Base-by-base conservation (phyloP, 2,113 vertebrate species). In the Monopterus albus region DNA sequence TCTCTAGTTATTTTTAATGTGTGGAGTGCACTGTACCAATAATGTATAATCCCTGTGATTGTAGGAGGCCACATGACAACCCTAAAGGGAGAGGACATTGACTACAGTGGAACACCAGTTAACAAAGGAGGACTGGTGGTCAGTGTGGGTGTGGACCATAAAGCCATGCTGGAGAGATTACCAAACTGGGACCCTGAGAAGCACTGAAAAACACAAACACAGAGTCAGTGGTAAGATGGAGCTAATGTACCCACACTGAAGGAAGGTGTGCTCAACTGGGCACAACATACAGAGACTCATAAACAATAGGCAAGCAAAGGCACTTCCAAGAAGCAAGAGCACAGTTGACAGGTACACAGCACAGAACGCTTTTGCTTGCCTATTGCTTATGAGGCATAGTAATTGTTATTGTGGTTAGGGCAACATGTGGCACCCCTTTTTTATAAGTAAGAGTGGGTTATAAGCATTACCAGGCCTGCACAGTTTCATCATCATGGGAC, bases 61-160 rank as follows among this genome's bases (percentile, higher is more conserved):
- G 28, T 4, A 91, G 90, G 86, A n/a, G 98, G 98, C 25, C 93
- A 96, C 15, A 96, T 99, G 96, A 99, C 96, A 7, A 98, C 96
- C 0, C 87, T 99, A 33, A 92, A 88, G 58, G 98, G 98, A 38
- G 94, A 97, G 79, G 89, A 96, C 71, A 98, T 99, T 4, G 94
- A 93, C 88, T 98, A 97, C 75, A 94, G 93, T 2, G 95, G 94
- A 14, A 82, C 91, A 0, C 93, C 95, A 2, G 87, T 92, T 63
- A 96, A 96, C 71, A 92, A 94, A 59, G 96, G 91, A 2, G 97
- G 98, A 25, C 93, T 99, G 28, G 90, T 99, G 38, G 97, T 96
- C 55, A 99, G 93, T 55, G 91, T 98, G 36, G 89, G 83, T 39
- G 68, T 95, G 87, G 93, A 98, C 76, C 98, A 99, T 79, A 92